A percentile compares a stretch with the other conserved stretches of the same genome.
Evolutionary conservation across 2,888 invertebrate species (phyloP).

Genomic region (Zygogramma bicolorata): DNA sequence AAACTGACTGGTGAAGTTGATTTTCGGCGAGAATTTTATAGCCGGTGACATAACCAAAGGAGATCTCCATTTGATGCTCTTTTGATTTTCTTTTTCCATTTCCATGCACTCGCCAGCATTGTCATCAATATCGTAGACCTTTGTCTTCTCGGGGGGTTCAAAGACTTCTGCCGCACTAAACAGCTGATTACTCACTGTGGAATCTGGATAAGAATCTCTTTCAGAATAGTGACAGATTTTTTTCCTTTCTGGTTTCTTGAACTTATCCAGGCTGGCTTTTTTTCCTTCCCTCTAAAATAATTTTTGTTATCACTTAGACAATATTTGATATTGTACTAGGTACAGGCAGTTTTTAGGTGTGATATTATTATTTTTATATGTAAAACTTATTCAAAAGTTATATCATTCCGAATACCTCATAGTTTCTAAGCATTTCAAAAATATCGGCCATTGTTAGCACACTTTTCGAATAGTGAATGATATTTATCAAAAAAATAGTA

Average conservation of each 20-base stretch:
- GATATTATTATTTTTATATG: too few species aligned
- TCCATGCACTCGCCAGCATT: not conserved
- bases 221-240: slow-evolving; percentile 14
- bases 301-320: too few species aligned
- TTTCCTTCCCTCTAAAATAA: slow-evolving; percentile 26
- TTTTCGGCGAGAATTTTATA: slow-evolving; percentile 55
- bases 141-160: slow-evolving; percentile 1
- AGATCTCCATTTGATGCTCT: slow-evolving; percentile 60
- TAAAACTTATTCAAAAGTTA: not conserved
- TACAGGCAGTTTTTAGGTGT: too few species aligned
- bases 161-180: not conserved
- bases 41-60: slow-evolving; percentile 58
- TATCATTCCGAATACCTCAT: slow-evolving; percentile 3
- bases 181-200: slow-evolving; percentile 2
- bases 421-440: slow-evolving; percentile 24
- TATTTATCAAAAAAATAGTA: too few species aligned
- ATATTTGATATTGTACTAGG: too few species aligned
- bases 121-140: not conserved
- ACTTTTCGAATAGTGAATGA: not conserved
- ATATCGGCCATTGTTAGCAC: slow-evolving; percentile 19
- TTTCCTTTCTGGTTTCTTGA: slow-evolving; percentile 30
- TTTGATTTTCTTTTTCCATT: slow-evolving; percentile 27
- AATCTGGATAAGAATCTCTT: slow-evolving; percentile 14
- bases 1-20: slow-evolving; percentile 2
- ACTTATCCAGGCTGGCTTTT: not conserved